Conservation (phyloP, 2,888 invertebrate genomes). For the Xanthia icteritia region DNA sequence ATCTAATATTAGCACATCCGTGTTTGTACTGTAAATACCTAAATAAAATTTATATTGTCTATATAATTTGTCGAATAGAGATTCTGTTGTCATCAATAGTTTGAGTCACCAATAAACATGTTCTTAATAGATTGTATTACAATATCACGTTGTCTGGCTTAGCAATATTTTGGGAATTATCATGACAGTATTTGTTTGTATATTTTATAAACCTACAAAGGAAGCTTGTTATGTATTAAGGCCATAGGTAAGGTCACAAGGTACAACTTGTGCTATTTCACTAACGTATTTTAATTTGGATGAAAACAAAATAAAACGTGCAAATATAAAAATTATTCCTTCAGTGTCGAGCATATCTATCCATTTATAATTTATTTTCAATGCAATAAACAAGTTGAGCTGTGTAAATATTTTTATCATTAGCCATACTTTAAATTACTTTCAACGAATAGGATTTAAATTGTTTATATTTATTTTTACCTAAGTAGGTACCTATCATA, state of each 20-base stretch:
- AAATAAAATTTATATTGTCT: slow-evolving; percentile 48
- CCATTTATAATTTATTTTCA: not conserved
- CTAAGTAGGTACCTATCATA: not conserved
- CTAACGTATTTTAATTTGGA: not conserved
- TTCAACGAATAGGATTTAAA: not conserved
- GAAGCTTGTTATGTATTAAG: not conserved
- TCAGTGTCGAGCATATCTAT: not conserved
- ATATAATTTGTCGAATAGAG: slow-evolving; percentile 40
- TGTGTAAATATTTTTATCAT: not conserved
- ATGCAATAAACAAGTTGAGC: not conserved
- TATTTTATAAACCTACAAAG: not conserved
- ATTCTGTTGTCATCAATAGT: slow-evolving; percentile 11
- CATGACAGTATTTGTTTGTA: not conserved
- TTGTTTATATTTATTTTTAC: not conserved
- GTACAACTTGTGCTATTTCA: no score
- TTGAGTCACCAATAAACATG: slow-evolving; percentile 30
- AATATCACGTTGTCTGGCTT: not conserved
- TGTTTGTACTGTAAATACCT: slow-evolving; percentile 19
- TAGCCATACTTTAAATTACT: not conserved
- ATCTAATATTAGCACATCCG: slow-evolving; percentile 44
- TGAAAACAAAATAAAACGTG: not conserved
- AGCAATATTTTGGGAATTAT: not conserved
- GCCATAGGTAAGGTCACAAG: not conserved
- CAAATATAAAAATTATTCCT: not conserved
- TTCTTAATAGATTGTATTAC: slow-evolving; percentile 15